Percentiles rank a stretch among this genome's conserved stretches.
phyloP scores from a whole-genome alignment of 2,797 vertebrate species.

The Thamnophis elegans region DNA sequence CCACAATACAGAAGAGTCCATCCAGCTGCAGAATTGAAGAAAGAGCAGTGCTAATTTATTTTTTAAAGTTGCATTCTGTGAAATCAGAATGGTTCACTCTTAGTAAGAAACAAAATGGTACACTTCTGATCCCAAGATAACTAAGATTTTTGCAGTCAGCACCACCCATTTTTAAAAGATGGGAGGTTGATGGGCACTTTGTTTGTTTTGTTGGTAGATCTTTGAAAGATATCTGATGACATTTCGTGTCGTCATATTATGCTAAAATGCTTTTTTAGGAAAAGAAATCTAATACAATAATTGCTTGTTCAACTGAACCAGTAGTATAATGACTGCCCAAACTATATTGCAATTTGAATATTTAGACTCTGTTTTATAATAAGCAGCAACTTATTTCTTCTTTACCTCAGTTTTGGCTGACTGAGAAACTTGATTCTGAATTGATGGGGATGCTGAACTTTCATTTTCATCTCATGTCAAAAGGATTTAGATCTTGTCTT shows the following conservation, averaged over 20 bases:
- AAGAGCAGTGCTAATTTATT: not conserved
- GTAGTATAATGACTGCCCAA: not conserved
- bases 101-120: not conserved
- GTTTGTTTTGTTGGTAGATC: not conserved
- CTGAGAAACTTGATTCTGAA: not conserved
- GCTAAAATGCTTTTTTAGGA: not conserved
- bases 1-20: not conserved
- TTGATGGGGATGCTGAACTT: not conserved
- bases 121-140: not conserved
- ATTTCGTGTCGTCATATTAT: not conserved
- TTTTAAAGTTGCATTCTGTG: not conserved
- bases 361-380: not conserved
- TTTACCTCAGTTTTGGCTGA: not conserved
- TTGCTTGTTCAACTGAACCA: not conserved
- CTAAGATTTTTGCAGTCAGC: not conserved
- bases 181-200: not conserved
- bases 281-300: not conserved
- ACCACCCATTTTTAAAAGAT: not conserved
- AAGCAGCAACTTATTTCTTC: not conserved
- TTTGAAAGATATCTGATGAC: not conserved
- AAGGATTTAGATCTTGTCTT: not conserved
- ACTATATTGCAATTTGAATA: not conserved
- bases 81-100: not conserved
- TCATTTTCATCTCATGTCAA: not conserved
- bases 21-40: not conserved